Evolutionary conservation across 2,113 vertebrate species (phyloP).

Genomic region (Rhodinocichla rosea): DNA sequence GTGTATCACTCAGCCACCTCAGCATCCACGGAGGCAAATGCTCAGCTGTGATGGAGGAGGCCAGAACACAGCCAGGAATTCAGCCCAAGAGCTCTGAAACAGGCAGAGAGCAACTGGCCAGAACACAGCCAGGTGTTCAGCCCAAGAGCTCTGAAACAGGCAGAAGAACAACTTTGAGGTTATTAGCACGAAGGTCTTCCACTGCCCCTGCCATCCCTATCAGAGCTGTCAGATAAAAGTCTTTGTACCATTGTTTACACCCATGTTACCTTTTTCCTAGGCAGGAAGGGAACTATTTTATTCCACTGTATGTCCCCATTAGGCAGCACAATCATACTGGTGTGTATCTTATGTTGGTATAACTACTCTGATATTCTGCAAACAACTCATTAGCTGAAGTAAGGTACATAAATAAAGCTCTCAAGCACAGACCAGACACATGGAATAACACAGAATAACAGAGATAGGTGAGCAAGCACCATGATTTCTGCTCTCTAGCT

Average conservation of each 20-base stretch:
- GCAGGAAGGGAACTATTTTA: not conserved
- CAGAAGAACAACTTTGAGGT: not conserved
- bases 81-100: not conserved
- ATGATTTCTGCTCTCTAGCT: not conserved
- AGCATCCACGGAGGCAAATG: not conserved
- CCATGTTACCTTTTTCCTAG: not conserved
- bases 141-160: not conserved
- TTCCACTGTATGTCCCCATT: not conserved
- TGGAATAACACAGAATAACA: not conserved
- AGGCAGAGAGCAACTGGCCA: not conserved
- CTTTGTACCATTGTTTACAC: not conserved
- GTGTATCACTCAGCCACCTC: not conserved
- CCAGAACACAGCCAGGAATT: accelerated
- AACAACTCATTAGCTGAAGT: not conserved
- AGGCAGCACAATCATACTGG: not conserved
- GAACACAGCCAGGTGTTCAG: accelerated
- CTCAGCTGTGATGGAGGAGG: not conserved
- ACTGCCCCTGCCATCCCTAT: not conserved
- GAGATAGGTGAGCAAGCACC: not conserved
- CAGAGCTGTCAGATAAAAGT: not conserved
- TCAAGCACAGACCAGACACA: not conserved
- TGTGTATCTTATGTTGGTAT: not conserved
- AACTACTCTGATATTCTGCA: not conserved
- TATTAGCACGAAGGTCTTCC: not conserved
- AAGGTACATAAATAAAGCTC: not conserved